Conservation (phyloP, 2,113 vertebrate genomes). For the Brevimyrus niger region DNA sequence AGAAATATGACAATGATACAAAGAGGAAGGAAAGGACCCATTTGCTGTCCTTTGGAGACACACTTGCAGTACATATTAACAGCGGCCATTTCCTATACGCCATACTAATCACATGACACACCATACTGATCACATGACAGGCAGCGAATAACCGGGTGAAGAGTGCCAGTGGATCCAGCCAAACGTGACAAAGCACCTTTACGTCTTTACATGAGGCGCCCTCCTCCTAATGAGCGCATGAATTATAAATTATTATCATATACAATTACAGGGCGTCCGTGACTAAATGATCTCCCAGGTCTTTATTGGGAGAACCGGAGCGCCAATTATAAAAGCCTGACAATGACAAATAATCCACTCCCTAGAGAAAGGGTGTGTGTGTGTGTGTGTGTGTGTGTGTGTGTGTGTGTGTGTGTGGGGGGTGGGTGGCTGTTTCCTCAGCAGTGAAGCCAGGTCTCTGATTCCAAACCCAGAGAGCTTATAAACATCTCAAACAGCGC, state of each 20-base stretch:
- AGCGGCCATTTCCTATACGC: background rate
- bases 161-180: background rate
- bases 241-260: constrained; percentile 16
- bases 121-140: background rate
- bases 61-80: background rate
- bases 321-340: background rate
- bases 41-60: background rate
- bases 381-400: background rate
- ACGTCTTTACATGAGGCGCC: background rate
- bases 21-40: background rate
- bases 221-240: background rate
- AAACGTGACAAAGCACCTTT: background rate
- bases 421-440: background rate
- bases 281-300: constrained; percentile 10
- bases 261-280: background rate
- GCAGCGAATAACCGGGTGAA: background rate
- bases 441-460: background rate
- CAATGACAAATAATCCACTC: background rate
- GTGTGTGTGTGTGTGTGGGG: no score
- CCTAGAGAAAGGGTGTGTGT: background rate
- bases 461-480: background rate
- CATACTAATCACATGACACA: background rate
- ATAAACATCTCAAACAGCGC: background rate
- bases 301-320: background rate
- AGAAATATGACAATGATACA: background rate